Conservation (phyloP, 2,113 vertebrate genomes). For the Fregetta grallaria region DNA sequence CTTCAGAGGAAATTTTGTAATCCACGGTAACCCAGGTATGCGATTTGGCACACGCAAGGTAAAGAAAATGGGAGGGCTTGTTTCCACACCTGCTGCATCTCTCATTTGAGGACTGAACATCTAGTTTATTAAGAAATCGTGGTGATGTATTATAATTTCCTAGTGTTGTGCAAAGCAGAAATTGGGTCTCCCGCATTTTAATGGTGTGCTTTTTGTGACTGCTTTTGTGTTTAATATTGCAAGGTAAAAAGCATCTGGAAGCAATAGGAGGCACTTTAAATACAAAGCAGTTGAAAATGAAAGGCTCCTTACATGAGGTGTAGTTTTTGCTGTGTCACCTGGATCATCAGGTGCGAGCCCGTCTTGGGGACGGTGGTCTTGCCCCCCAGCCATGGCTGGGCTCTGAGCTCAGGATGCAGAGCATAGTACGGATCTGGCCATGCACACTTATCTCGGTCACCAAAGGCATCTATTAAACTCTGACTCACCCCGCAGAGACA, state of each 20-base stretch:
- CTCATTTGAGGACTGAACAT: not conserved
- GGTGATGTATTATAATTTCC: not conserved
- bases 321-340: not conserved
- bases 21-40: not conserved
- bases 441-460: not conserved
- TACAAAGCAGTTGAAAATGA: not conserved
- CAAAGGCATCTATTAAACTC: not conserved
- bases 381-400: not conserved
- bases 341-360: not conserved
- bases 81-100: not conserved
- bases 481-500: not conserved
- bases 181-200: not conserved
- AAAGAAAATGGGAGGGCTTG: not conserved
- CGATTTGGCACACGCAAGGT: not conserved
- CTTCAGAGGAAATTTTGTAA: not conserved
- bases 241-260: not conserved
- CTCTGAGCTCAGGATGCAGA: not conserved
- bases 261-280: not conserved
- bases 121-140: not conserved
- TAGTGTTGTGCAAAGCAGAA: not conserved
- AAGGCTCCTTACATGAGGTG: not conserved
- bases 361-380: not conserved
- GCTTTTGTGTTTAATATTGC: not conserved
- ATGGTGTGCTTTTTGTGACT: not conserved
- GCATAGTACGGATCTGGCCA: not conserved